Evolutionary conservation across 2,113 vertebrate genomes (phyloP), one percentile per base, ranked within the genome.

Genomic region (Burhinus oedicnemus): DNA sequence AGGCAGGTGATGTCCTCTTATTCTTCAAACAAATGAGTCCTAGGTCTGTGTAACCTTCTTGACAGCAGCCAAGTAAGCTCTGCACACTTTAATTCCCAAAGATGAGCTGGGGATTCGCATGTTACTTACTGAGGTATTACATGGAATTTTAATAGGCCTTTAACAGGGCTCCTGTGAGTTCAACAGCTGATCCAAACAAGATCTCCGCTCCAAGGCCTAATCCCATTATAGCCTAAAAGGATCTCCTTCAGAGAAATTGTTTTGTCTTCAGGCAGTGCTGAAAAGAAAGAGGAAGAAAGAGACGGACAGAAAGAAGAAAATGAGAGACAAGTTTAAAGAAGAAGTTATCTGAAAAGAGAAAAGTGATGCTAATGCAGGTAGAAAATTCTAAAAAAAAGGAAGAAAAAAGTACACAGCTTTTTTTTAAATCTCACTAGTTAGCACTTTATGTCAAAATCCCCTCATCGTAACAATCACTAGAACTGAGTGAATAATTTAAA

Each of bases 101-200:
- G 93, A 97, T 97, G 96, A 97, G 91, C 93, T 89, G 69, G 76
- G 90, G 97, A 97, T 98, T 97, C 95, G 0, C 79, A 57, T 95
- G 90, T 95, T 97, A 94, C 97, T 96, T 96, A 95, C 94, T 64
- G 80, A 96, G 89, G 95, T 95, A 97, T 97, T 97, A 97, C 90
- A 90, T 72, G 86, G 97, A 97, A 95, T 97, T 97, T 97, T 97
- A 98, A 96, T 96, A 96, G 96, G 96, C 87, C 96, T 95, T 97
- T 98, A 97, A 97, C 97, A 95, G 93, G 96, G 55, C 97, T 96
- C 97, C 80, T 87, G 92, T 94, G 97, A 96, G 84, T 98, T 98
- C 96, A 94, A 78, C 76, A 89, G 89, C 87, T 97, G 97, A 98
- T 97, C 95, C 94, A 96, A 96, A 96, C 94, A 97, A 95, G 95